Conservation (phyloP, 2,797 vertebrate genomes). For the Danio jaintianensis region DNA sequence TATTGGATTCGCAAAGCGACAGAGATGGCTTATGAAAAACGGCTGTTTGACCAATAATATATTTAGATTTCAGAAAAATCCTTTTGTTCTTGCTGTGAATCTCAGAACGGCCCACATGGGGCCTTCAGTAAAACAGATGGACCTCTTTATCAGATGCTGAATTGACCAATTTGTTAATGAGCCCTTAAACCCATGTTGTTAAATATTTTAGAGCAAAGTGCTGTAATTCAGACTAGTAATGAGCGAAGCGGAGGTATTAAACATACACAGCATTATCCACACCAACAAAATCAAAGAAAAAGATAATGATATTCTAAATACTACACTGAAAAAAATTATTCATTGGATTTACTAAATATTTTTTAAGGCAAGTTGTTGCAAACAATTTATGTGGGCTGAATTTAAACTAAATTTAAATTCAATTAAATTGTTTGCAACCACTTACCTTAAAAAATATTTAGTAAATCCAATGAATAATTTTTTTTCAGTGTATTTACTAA, state of each 20-base stretch:
- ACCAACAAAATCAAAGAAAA: slow-evolving; percentile 5
- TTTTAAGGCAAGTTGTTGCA: too few species aligned
- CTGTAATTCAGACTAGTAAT: slow-evolving; percentile 53
- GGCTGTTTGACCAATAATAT: slow-evolving; percentile 8
- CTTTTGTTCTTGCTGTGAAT: slow-evolving; percentile 24
- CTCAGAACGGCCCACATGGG: slow-evolving; percentile 42
- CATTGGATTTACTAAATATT: too few species aligned
- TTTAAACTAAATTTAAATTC: too few species aligned
- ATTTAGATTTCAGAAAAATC: neutral
- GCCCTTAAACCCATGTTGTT: slow-evolving; percentile 62
- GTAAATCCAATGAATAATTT: too few species aligned
- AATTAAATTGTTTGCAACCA: too few species aligned
- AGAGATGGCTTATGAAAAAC: neutral
- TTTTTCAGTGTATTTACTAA: too few species aligned
- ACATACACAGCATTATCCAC: neutral
- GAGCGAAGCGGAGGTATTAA: slow-evolving; percentile 2
- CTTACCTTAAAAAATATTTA: too few species aligned
- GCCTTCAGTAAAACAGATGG: slow-evolving; percentile 61
- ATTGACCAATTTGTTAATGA: slow-evolving; percentile 66
- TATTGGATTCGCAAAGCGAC: neutral
- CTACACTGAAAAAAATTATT: too few species aligned
- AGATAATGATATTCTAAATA: neutral
- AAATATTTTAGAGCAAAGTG: slow-evolving; percentile 64
- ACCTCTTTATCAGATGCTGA: slow-evolving; percentile 64
- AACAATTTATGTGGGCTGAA: too few species aligned